phyloP scores from a whole-genome alignment of 2,888 invertebrate genomes.

The Melanophora roralis region DNA sequence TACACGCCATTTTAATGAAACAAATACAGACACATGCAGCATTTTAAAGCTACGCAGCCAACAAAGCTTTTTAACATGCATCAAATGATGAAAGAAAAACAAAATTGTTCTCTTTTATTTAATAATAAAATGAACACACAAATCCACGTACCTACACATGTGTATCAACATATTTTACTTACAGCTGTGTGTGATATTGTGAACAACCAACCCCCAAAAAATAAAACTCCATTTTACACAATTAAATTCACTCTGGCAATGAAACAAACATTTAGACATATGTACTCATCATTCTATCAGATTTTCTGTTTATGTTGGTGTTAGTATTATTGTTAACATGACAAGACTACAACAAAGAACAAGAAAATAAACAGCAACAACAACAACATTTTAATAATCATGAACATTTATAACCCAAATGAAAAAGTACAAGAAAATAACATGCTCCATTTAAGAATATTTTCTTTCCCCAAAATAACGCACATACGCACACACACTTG shows the following conservation, averaged over 20 bases:
- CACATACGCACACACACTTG: background rate
- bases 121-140: slow-evolving; percentile 33
- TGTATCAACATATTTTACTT: background rate
- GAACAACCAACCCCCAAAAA: slow-evolving; percentile 33
- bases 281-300: slow-evolving; percentile 16
- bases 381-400: slow-evolving; percentile 54
- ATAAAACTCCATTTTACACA: slow-evolving; percentile 33
- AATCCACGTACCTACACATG: background rate
- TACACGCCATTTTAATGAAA: slow-evolving; percentile 13
- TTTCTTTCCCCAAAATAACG: background rate
- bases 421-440: slow-evolving; percentile 34
- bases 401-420: slow-evolving; percentile 57
- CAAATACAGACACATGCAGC: background rate
- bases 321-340: slow-evolving; percentile 67
- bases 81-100: background rate
- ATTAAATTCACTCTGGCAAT: background rate
- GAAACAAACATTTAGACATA: slow-evolving; percentile 22
- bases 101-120: slow-evolving; percentile 39
- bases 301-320: slow-evolving; percentile 62
- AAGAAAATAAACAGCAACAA: slow-evolving; percentile 59
- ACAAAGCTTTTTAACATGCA: slow-evolving; percentile 27
- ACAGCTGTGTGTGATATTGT: background rate
- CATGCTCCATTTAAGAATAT: slow-evolving; percentile 53
- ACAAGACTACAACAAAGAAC: slow-evolving; percentile 66
- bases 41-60: background rate